A percentile compares a stretch with the other conserved stretches of the same genome.
Conservation (phyloP, 2,888 invertebrate species). For the Polia nebulosa region DNA sequence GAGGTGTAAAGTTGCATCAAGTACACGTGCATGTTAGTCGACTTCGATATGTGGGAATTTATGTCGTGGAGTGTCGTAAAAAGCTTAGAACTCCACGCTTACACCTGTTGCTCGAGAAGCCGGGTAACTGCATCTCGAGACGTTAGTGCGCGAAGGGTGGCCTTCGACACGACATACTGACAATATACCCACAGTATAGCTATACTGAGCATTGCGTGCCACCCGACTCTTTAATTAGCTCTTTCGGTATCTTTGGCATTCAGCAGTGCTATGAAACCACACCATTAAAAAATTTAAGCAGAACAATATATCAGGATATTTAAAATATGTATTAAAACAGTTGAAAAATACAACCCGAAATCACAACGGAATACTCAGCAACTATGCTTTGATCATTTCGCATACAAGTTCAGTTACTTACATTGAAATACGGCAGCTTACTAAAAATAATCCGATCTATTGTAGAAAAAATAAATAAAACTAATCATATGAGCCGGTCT, state of each 20-base stretch:
- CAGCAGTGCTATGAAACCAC: slow-evolving; percentile 14
- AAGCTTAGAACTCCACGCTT: slow-evolving; percentile 34
- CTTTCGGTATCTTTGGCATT: background rate
- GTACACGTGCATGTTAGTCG: slow-evolving; percentile 39
- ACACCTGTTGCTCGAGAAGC: slow-evolving; percentile 62
- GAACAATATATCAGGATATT: background rate
- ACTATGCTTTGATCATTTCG: slow-evolving; percentile 17
- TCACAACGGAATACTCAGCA: background rate
- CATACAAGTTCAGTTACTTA: slow-evolving; percentile 1
- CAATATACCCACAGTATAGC: background rate
- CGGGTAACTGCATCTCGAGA: slow-evolving; percentile 20
- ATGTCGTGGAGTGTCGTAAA: slow-evolving; percentile 47
- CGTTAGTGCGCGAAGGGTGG: slow-evolving; percentile 6
- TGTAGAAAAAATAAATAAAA: slow-evolving; percentile 65
- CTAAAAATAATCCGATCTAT: slow-evolving; percentile 62
- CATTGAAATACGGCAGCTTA: slow-evolving; percentile 11
- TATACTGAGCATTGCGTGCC: background rate
- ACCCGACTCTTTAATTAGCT: background rate
- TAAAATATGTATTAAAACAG: too few species aligned
- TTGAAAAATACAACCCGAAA: background rate
- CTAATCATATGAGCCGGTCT: slow-evolving; percentile 71
- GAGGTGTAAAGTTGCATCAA: slow-evolving; percentile 27
- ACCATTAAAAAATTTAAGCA: background rate
- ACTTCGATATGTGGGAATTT: slow-evolving; percentile 40
- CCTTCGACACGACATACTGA: slow-evolving; percentile 1